phyloP scores from a whole-genome alignment of 2,888 invertebrate species.

The Leptopterna dolabrata region DNA sequence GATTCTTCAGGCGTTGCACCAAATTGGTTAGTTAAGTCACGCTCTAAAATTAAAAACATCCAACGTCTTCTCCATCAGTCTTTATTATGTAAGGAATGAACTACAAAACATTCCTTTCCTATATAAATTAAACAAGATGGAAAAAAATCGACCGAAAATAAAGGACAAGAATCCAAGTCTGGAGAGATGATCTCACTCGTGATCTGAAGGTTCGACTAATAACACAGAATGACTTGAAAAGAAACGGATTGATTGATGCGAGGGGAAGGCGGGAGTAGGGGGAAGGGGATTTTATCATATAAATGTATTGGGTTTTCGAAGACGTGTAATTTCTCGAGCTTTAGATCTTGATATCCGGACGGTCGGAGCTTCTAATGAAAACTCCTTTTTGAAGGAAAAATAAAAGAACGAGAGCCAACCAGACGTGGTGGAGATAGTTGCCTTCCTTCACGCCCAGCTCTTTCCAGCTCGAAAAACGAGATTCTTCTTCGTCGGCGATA shows the following conservation, averaged over 20 bases:
- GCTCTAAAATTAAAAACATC: slow-evolving; percentile 35
- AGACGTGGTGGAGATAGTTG: neutral
- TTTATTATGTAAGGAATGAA: slow-evolving; percentile 26
- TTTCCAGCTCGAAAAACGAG: slow-evolving; percentile 6
- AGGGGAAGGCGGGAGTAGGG: neutral
- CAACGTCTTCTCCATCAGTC: neutral
- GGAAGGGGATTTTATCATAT: slow-evolving; percentile 46
- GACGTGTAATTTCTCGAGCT: slow-evolving; percentile 49
- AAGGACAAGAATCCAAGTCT: slow-evolving; percentile 43
- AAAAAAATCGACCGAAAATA: slow-evolving; percentile 36
- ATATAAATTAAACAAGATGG: neutral
- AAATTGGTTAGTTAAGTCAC: slow-evolving; percentile 46
- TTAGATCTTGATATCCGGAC: slow-evolving; percentile 53
- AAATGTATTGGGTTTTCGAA: slow-evolving; percentile 52
- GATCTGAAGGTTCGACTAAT: slow-evolving; percentile 29
- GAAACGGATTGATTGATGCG: slow-evolving; percentile 35
- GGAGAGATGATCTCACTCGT: slow-evolving; percentile 44
- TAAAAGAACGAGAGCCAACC: neutral
- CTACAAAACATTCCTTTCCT: slow-evolving; percentile 14
- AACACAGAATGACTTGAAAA: slow-evolving; percentile 38
- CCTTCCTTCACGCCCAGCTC: slow-evolving; percentile 21
- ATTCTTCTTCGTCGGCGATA: neutral
- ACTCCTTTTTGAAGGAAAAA: neutral
- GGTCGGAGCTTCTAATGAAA: slow-evolving; percentile 42
- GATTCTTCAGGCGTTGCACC: slow-evolving; percentile 18